A percentile compares a stretch with the other conserved stretches of the same genome.
These are phyloP conservation scores for Aplochiton taeniatus DNA, from an alignment of 2,797 vertebrate species.

Conservation along the genomic window DNA sequence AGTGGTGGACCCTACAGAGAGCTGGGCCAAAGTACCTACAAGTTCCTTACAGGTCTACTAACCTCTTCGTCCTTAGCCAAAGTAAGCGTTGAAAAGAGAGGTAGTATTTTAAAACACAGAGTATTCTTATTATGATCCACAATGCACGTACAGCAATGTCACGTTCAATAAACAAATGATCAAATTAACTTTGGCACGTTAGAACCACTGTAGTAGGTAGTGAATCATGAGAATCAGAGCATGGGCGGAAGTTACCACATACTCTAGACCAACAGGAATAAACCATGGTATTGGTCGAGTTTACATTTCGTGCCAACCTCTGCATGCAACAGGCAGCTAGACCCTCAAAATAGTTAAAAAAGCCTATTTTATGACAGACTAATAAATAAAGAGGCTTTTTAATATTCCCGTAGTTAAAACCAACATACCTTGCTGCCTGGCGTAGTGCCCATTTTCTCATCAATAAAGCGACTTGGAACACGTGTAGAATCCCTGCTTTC, in stretches of 20 bases:
- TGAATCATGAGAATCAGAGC: too few relatives aligned
- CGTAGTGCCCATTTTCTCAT: conserved; percentile 43
- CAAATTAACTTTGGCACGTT: too few relatives aligned
- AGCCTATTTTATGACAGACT: neutral
- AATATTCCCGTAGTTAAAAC: too few relatives aligned
- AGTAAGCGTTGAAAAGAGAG: conserved; percentile 22
- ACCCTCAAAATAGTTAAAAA: neutral
- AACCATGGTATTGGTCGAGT: too few relatives aligned
- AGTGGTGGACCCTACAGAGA: neutral
- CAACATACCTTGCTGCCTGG: conserved; percentile 59
- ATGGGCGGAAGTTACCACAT: too few relatives aligned
- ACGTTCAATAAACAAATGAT: too few relatives aligned
- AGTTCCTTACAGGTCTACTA: conserved; percentile 7
- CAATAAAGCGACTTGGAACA: conserved; percentile 31
- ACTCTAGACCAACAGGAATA: too few relatives aligned
- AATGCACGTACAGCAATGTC: too few relatives aligned
- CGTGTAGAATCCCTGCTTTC: conserved; percentile 41
- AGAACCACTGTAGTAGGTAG: too few relatives aligned
- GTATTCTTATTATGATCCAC: too few relatives aligned
- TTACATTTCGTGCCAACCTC: too few relatives aligned
- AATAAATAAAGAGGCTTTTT: too few relatives aligned
- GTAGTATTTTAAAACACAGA: neutral
- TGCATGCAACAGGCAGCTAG: neutral
- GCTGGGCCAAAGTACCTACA: neutral
- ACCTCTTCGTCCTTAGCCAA: conserved; percentile 41